These are phyloP conservation scores for Helleia helle DNA, from an alignment of 2,888 invertebrate species.

Conservation along the genomic window DNA sequence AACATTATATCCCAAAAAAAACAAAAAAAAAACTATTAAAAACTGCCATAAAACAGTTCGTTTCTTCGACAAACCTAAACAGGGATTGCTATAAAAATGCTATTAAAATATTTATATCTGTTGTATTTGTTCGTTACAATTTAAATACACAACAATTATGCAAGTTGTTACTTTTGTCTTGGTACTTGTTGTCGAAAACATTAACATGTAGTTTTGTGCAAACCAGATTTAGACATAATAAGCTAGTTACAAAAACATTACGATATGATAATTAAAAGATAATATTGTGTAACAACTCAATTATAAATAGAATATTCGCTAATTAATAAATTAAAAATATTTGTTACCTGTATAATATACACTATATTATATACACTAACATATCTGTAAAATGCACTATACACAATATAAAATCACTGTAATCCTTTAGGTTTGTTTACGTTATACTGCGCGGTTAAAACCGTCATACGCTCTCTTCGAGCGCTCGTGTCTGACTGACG, in stretches of 20 bases:
- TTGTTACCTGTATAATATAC: neutral
- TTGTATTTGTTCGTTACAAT: too few relatives aligned
- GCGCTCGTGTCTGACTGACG: slow-evolving; percentile 33
- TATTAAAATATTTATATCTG: too few relatives aligned
- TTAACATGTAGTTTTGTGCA: slow-evolving; percentile 1
- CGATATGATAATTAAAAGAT: neutral
- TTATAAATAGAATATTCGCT: neutral
- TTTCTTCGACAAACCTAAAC: too few relatives aligned
- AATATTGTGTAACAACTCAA: neutral
- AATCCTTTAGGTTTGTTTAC: slow-evolving; percentile 39
- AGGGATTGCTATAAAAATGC: too few relatives aligned
- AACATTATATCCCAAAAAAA: too few relatives aligned
- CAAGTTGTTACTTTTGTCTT: neutral
- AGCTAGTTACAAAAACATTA: neutral
- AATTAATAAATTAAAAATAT: neutral
- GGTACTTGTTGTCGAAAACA: too few relatives aligned
- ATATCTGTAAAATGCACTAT: slow-evolving; percentile 9
- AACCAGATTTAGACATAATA: neutral
- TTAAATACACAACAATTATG: slow-evolving; percentile 1
- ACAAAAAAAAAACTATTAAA: too few relatives aligned
- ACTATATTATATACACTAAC: neutral
- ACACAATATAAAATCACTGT: slow-evolving; percentile 20
- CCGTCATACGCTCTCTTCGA: slow-evolving; percentile 28
- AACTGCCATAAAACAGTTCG: too few relatives aligned
- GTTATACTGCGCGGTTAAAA: slow-evolving; percentile 25